Base-by-base conservation (phyloP, 2,113 vertebrate species). In the Cryptotis parvus region DNA sequence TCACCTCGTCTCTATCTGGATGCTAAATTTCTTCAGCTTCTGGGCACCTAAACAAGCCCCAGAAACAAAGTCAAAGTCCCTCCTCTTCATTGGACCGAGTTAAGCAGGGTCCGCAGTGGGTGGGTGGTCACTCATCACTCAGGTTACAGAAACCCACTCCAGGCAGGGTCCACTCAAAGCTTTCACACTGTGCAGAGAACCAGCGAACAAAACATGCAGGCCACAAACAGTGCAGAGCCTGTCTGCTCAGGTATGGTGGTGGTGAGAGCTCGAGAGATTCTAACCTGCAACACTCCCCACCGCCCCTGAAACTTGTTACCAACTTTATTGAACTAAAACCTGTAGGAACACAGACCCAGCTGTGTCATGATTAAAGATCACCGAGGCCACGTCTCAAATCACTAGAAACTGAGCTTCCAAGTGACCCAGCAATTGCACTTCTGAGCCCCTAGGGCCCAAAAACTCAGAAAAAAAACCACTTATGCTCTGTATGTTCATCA, bases 21-120 rank as follows among this genome's bases (percentile, higher is more conserved):
- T 69, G 61, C 52, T 77, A 55, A 76, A 58, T 70, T 24, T n/a
- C 31, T 77, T 29, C 55, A 69, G 9, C 37, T 65, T 45, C 7
- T 8, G 79, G 73, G 43, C 73, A 79, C 27, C 55, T 63, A 35
- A 1, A 37, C 65, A 41, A n/a, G 18, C 33, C 29, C 15, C 31
- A 69, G 89, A 63, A 70, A 35, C 26, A 74, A 72, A 84, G 80
- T n/a, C 26, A 74, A 72, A 84, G 80, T n/a, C 76, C n/a, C 76
- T 31, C 14, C 2, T 41, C 27, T 70, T 49, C 65, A 45, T 37
- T 80, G 82, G 68, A 41, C 16, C 31, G 2, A 43, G 63, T 31
- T 52, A 15, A 35, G 70, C 4, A 29, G 14, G 9, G 35, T 6
- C 29, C 26, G 39, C n/a, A 39, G 68, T 91, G 49, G 70, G 78